Evolutionary conservation across 2,113 vertebrate species (phyloP).

Genomic region (Arenaria interpres): DNA sequence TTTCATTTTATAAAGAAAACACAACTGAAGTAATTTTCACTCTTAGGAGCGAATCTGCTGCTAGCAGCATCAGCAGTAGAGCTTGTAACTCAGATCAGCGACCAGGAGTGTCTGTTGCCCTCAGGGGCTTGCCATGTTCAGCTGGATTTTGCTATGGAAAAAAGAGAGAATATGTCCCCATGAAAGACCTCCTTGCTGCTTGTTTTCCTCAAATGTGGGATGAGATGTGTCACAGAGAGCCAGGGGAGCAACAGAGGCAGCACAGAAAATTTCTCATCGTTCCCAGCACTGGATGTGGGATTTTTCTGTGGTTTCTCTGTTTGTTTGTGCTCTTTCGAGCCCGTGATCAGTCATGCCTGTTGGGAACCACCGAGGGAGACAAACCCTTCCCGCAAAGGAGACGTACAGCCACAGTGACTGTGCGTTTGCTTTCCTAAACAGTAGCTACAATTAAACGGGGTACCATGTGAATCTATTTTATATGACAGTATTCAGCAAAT

Average conservation of each 20-base stretch:
- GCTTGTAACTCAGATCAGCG: neutral
- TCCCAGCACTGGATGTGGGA: neutral
- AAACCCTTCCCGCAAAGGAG: neutral
- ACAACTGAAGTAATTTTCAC: neutral
- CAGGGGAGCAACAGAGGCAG: neutral
- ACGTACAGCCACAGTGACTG: too few relatives aligned
- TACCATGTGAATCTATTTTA: neutral
- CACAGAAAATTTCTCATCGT: neutral
- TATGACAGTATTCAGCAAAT: neutral
- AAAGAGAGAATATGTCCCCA: neutral
- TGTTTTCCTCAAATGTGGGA: neutral
- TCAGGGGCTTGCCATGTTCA: fast-evolving
- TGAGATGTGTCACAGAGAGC: neutral
- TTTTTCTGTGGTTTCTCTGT: neutral
- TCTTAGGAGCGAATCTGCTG: neutral
- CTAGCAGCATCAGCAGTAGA: neutral
- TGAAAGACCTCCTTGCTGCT: neutral
- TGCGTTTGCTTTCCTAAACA: neutral
- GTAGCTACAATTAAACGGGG: neutral
- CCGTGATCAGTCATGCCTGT: neutral
- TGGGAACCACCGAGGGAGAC: neutral
- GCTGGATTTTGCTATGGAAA: neutral
- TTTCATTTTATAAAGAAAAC: neutral
- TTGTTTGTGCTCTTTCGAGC: neutral
- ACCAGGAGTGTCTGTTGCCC: neutral